Percentiles rank a stretch among this genome's conserved stretches.
Conservation (phyloP, 2,888 invertebrate species). For the Xanthia togata region DNA sequence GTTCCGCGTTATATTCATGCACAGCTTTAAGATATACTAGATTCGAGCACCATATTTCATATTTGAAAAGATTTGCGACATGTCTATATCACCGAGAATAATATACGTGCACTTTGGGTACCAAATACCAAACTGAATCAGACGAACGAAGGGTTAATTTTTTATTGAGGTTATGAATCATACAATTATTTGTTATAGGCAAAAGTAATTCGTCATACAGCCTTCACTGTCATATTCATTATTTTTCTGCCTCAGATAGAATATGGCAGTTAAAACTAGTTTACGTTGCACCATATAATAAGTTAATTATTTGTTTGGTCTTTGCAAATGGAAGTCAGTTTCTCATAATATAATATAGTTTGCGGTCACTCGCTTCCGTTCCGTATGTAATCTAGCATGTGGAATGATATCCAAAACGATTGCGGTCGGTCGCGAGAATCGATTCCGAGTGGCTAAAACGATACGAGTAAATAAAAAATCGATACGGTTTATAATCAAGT, state of each 20-base stretch:
- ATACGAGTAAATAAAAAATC: constrained; percentile 80
- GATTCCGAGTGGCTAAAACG: constrained; percentile 77
- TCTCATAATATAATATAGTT: constrained; percentile 71
- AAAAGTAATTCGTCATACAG: constrained; percentile 65
- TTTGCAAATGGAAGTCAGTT: constrained; percentile 54
- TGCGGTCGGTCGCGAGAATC: constrained; percentile 79
- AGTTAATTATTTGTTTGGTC: constrained; percentile 53
- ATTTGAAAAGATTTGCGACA: constrained; percentile 45
- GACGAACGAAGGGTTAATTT: constrained; percentile 28
- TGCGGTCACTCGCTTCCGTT: constrained; percentile 78
- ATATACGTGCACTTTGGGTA: background rate
- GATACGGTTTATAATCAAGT: constrained; percentile 75
- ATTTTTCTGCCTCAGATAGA: constrained; percentile 53
- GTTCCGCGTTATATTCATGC: constrained; percentile 60
- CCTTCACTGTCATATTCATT: constrained; percentile 56
- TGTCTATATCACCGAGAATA: constrained; percentile 4
- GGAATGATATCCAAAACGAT: constrained; percentile 78
- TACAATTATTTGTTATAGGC: constrained; percentile 52
- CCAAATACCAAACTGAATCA: constrained; percentile 34
- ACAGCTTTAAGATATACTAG: constrained; percentile 42
- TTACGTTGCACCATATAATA: constrained; percentile 42
- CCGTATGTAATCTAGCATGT: constrained; percentile 84
- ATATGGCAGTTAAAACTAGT: constrained; percentile 39
- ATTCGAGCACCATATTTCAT: constrained; percentile 41
- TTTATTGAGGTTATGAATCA: constrained; percentile 61